phyloP scores from a whole-genome alignment of 2,888 invertebrate genomes.

The Microdon myrmicae region DNA sequence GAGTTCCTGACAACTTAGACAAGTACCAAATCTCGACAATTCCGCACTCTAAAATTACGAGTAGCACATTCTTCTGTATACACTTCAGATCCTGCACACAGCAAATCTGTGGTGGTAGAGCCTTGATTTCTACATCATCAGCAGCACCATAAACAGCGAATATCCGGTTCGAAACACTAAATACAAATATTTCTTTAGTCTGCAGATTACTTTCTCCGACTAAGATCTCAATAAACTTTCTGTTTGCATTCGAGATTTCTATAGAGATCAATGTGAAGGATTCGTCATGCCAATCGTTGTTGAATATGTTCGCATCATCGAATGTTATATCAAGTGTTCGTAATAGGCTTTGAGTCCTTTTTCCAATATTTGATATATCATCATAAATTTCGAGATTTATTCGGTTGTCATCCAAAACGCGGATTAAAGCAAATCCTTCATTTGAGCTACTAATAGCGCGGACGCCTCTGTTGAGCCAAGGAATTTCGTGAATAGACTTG shows the following conservation, averaged over 20 bases:
- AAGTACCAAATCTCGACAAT: slow-evolving; percentile 63
- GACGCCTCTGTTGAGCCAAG: slow-evolving; percentile 58
- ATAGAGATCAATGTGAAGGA: slow-evolving; percentile 56
- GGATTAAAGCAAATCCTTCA: slow-evolving; percentile 61
- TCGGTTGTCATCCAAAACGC: slow-evolving; percentile 48
- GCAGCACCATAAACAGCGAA: slow-evolving; percentile 54
- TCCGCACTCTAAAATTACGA: slow-evolving; percentile 60
- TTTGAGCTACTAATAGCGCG: slow-evolving; percentile 56
- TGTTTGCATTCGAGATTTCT: slow-evolving; percentile 54
- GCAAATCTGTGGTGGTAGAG: slow-evolving; percentile 52
- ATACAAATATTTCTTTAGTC: slow-evolving; percentile 57
- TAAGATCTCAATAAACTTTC: slow-evolving; percentile 56
- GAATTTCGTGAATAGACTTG: slow-evolving; percentile 59
- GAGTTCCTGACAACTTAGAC: slow-evolving; percentile 53
- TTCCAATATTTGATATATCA: slow-evolving; percentile 58
- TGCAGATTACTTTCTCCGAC: slow-evolving; percentile 45
- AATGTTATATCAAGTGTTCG: slow-evolving; percentile 61
- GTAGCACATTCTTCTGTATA: slow-evolving; percentile 55
- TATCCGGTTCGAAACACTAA: slow-evolving; percentile 60
- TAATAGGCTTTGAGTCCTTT: slow-evolving; percentile 53
- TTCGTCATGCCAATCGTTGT: slow-evolving; percentile 60
- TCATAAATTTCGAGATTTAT: slow-evolving; percentile 58
- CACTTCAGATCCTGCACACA: slow-evolving; percentile 56
- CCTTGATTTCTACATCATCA: slow-evolving; percentile 22
- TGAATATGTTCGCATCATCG: slow-evolving; percentile 61